Conservation (phyloP, 2,113 vertebrate species). For the Pleuronectes platessa region DNA sequence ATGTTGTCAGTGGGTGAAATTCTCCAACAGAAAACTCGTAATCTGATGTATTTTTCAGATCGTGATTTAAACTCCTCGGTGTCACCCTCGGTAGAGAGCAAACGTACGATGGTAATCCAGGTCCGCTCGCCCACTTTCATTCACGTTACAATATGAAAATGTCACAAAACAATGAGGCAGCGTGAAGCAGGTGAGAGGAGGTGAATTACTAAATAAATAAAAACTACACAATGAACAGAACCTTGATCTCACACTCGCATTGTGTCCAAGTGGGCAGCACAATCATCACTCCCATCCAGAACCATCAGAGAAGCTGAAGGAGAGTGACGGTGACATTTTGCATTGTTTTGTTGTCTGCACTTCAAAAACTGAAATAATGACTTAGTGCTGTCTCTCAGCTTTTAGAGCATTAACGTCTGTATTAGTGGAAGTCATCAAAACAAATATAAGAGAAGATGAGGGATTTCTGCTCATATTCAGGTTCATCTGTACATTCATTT, state of each 20-base stretch:
- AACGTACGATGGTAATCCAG: background rate
- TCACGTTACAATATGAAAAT: slow-evolving; percentile 34
- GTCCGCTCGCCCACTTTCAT: background rate
- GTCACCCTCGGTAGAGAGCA: background rate
- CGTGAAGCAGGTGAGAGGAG: slow-evolving; percentile 9
- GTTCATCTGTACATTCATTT: too few relatives aligned
- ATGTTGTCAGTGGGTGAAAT: slow-evolving; percentile 10
- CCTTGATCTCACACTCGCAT: slow-evolving; percentile 31
- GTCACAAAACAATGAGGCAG: slow-evolving; percentile 32
- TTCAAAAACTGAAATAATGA: background rate
- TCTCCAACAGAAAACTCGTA: background rate
- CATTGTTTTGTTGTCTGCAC: slow-evolving; percentile 13
- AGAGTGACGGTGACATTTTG: background rate
- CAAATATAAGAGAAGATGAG: background rate
- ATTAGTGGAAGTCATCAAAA: background rate
- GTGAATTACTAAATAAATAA: background rate
- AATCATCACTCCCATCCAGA: background rate
- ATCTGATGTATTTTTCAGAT: background rate
- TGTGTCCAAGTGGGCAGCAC: background rate
- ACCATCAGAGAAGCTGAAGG: background rate
- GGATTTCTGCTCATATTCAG: too few relatives aligned
- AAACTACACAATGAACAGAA: background rate
- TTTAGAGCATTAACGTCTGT: background rate
- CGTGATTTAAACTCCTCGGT: background rate
- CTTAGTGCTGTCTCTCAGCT: background rate